Base-by-base conservation (phyloP, 2,797 vertebrate species). In the Rhinatrema bivittatum region DNA sequence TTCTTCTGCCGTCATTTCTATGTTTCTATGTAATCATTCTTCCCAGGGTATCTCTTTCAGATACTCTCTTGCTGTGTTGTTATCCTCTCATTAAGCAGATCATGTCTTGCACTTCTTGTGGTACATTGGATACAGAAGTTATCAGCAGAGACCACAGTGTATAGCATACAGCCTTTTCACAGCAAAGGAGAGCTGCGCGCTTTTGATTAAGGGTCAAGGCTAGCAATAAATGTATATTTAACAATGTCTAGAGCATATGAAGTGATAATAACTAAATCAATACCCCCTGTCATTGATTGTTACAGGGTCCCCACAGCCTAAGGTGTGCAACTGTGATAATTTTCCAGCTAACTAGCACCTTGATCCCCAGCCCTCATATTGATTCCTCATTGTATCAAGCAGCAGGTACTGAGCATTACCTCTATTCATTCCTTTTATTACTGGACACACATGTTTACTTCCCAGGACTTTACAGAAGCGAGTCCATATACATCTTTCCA, bases 171-270 rank as follows among this genome's bases (percentile, higher is more conserved):
- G n/a, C n/a, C n/a, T n/a, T n/a, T n/a, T n/a, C n/a, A n/a, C n/a
- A n/a, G n/a, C n/a, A n/a, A n/a, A n/a, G n/a, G n/a, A n/a, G n/a
- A n/a, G n/a, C n/a, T n/a, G n/a, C n/a, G n/a, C n/a, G n/a, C n/a
- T n/a, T n/a, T n/a, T n/a, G n/a, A n/a, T n/a, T n/a, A n/a, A n/a
- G n/a, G n/a, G n/a, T n/a, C n/a, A n/a, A n/a, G n/a, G n/a, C n/a
- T n/a, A n/a, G n/a, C 83, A 83, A 82, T 84, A 89, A 84, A 93
- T 90, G 88, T 87, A 81, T 84, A 70, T 93, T 93, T 91, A 91
- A 91, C 87, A 83, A 85, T 87, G 87, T 91, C 82, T 79, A 60
- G 79, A 89, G 87, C 86, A 69, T 90, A 91, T 91, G 73, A 72
- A 72, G 71, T 70, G 70, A 75, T 78, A 78, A 74, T 72, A 73